Evolutionary conservation across 92 coral and sea anemone genomes (phyloP).

Genomic region (Parazoanthus darwini): DNA sequence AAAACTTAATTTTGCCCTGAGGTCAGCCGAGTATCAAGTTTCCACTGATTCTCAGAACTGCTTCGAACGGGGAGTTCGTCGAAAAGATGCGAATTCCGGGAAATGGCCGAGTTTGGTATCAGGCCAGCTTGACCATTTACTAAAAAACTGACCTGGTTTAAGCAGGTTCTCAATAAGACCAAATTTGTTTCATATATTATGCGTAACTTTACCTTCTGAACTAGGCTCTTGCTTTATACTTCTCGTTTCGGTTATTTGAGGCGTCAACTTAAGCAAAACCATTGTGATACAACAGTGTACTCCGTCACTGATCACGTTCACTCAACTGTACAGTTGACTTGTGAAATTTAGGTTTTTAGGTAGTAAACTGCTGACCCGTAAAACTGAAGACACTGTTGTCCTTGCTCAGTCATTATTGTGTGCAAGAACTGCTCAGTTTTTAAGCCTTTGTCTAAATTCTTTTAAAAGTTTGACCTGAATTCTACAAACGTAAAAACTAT

Average conservation of each 20-base stretch:
- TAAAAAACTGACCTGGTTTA: constrained; percentile 14
- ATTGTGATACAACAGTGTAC: background rate
- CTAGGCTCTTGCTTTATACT: constrained; percentile 20
- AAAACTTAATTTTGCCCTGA: background rate
- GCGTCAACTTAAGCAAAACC: background rate
- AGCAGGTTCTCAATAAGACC: background rate
- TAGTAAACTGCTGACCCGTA: constrained; percentile 17
- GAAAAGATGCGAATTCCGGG: constrained; percentile 29
- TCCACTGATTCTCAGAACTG: constrained; percentile 25
- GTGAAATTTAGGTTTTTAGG: background rate
- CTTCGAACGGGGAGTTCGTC: background rate
- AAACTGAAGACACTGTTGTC: constrained; percentile 13
- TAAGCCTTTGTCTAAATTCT: background rate
- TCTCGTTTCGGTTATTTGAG: constrained; percentile 18
- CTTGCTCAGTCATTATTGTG: background rate
- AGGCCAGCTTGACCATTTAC: background rate
- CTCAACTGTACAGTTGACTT: constrained; percentile 12
- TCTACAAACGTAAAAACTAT: too few species aligned
- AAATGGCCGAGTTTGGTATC: constrained; percentile 2
- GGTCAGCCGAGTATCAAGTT: constrained; percentile 17
- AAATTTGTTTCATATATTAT: background rate
- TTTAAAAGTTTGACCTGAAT: background rate
- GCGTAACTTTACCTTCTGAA: constrained; percentile 10
- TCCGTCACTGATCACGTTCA: background rate
- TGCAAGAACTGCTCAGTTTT: background rate